These are phyloP conservation scores for Zaprionus bogoriensis DNA, from an alignment of 2,888 invertebrate species.

Conservation along the genomic window DNA sequence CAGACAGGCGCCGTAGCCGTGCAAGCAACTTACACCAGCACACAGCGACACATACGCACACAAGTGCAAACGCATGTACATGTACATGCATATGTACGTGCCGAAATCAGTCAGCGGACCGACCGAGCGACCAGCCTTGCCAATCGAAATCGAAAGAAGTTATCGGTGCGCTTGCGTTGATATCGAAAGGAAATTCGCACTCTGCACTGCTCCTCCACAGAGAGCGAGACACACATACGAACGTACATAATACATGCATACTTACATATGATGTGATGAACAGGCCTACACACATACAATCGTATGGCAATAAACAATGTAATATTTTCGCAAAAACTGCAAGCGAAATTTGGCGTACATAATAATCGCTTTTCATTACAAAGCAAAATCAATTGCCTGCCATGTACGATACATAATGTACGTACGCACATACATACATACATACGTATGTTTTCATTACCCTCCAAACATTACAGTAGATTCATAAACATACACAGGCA, in stretches of 20 bases:
- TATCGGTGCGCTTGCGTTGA: conserved; percentile 51
- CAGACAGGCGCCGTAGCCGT: conserved; percentile 64
- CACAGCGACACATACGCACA: conserved; percentile 8
- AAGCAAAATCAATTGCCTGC: conserved; percentile 42
- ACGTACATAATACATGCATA: neutral
- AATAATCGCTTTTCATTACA: conserved; percentile 27
- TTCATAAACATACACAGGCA: conserved; percentile 7
- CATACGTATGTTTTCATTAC: conserved; percentile 31
- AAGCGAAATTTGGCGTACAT: conserved; percentile 21
- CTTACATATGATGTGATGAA: conserved; percentile 3
- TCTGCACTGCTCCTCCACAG: conserved; percentile 18
- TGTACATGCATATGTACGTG: conserved; percentile 31
- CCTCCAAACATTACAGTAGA: conserved; percentile 30
- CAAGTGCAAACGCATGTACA: conserved; percentile 23
- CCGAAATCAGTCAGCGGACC: conserved; percentile 47
- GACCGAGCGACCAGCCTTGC: conserved; percentile 9
- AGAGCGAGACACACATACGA: neutral
- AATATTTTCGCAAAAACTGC: neutral
- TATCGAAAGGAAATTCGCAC: conserved; percentile 58
- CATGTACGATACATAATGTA: conserved; percentile 26
- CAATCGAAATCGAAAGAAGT: conserved; percentile 53
- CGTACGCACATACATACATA: conserved; percentile 8
- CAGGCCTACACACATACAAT: conserved; percentile 5
- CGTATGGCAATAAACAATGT: neutral
- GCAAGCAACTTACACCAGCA: conserved; percentile 40